Base-by-base conservation (phyloP, 2,797 vertebrate genomes). In the Liparis tanakae region DNA sequence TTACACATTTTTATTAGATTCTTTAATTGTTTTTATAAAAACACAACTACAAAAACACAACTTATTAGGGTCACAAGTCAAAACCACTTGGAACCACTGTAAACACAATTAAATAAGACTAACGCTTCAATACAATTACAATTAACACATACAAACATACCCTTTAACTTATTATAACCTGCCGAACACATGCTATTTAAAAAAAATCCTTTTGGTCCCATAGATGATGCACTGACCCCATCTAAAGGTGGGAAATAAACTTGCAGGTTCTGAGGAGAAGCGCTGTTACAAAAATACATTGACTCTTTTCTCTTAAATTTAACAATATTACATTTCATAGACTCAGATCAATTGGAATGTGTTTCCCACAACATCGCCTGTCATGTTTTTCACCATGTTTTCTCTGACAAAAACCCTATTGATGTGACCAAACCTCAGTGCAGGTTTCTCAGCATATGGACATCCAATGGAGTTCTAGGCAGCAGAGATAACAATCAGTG, bases 201-300 rank as follows among this genome's bases (percentile, higher is more conserved):
- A n/a, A 39, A 39, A 1, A 18, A 5, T 10, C n/a, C 18, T 0
- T 0, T 2, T 13, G 51, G 15, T 37, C 20, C 15, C 7, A 57
- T 67, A 59, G 25, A 71, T 74, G 65, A 79, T 73, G 74, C 72
- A 56, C 70, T 86, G 59, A 48, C 87, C 3, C 90, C 91, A 85
- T 73, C 92, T 92, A 88, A 70, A 81, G 92, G 87, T 36, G 36
- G 57, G 59, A 5, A 60, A 10, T 55, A 54, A 68, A 69, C 3
- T 70, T 80, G 71, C 88, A 87, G 65, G 10, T 18, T 82, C 15
- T 51, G 10, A 7, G 0, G 6, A 50, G 12, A 65, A 48, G 30
- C 6, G 7, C 7, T 48, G 25, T 3, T 15, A 56, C 15, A 13
- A 54, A 0, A 67, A 39, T n/a, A 30, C 4, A 10, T 7, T 3